Percentiles rank a stretch among this genome's conserved stretches.
Conservation (phyloP, 2,888 invertebrate species). For the Lacanobia wlatinum region DNA sequence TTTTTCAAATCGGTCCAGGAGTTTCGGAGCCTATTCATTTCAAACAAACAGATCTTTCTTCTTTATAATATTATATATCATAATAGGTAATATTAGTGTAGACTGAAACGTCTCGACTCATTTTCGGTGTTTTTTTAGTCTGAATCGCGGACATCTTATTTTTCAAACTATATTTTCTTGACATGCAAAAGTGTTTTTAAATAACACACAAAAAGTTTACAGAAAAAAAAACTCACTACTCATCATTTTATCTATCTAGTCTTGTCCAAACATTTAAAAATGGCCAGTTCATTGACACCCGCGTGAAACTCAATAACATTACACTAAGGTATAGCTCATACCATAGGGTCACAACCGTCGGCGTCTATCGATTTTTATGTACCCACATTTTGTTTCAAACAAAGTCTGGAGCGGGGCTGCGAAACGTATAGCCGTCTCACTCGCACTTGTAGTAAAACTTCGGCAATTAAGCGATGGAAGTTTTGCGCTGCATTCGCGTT, state of each 20-base stretch:
- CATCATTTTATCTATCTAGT: not conserved
- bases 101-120: no score
- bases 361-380: constrained; percentile 81
- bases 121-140: no score
- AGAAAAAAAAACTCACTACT: no score
- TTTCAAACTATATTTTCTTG: no score
- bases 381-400: constrained; percentile 78
- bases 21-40: no score
- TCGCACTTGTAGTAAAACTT: constrained; percentile 63
- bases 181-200: not conserved
- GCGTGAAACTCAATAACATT: constrained; percentile 4
- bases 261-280: not conserved
- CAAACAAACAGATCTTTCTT: no score
- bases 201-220: no score
- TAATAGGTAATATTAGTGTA: no score
- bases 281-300: constrained; percentile 23
- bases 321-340: constrained; percentile 1
- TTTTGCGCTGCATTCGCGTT: constrained; percentile 33
- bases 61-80: no score
- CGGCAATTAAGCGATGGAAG: constrained; percentile 39
- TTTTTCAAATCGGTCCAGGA: no score
- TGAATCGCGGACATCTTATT: no score
- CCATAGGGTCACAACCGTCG: constrained; percentile 58
- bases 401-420: constrained; percentile 64
- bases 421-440: constrained; percentile 69